Evolutionary conservation across 2,113 vertebrate species (phyloP).

Genomic region (Elaphurus davidianus): DNA sequence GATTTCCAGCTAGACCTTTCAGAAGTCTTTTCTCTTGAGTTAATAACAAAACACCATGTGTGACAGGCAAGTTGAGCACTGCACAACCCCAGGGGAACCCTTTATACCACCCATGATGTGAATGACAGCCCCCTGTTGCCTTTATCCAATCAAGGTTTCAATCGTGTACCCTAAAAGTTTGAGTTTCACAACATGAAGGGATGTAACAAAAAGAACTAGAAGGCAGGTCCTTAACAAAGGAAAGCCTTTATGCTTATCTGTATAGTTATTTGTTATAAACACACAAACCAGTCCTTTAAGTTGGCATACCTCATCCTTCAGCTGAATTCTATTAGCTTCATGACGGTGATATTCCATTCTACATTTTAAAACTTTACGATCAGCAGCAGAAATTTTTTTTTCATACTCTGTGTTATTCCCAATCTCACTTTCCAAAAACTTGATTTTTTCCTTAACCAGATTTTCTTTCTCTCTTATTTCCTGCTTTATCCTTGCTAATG

Average conservation of each 20-base stretch:
- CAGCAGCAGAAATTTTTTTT: constrained; percentile 83
- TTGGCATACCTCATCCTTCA: constrained; percentile 88
- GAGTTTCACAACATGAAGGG: not conserved
- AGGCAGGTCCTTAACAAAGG: not conserved
- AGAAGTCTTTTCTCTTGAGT: not conserved
- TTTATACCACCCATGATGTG: not conserved
- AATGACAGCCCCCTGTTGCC: not conserved
- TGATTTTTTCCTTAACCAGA: constrained; percentile 85
- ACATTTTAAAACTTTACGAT: constrained; percentile 83
- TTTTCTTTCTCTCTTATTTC: constrained; percentile 84
- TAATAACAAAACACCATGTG: not conserved
- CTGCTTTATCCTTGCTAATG: constrained; percentile 86
- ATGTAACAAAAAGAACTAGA: not conserved
- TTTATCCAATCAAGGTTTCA: not conserved
- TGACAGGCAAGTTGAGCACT: not conserved
- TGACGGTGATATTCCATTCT: constrained; percentile 83
- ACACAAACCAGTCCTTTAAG: not conserved
- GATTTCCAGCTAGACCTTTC: not conserved
- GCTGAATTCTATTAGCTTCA: constrained; percentile 79
- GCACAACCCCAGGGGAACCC: not conserved
- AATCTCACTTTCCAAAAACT: constrained; percentile 87
- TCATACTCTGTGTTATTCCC: constrained; percentile 92
- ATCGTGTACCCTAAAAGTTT: not conserved
- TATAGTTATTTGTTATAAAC: not conserved
- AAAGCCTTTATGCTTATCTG: not conserved